A percentile compares a stretch with the other conserved stretches of the same genome.
Conservation (phyloP, 2,797 vertebrate genomes). For the Cyprinella venusta region DNA sequence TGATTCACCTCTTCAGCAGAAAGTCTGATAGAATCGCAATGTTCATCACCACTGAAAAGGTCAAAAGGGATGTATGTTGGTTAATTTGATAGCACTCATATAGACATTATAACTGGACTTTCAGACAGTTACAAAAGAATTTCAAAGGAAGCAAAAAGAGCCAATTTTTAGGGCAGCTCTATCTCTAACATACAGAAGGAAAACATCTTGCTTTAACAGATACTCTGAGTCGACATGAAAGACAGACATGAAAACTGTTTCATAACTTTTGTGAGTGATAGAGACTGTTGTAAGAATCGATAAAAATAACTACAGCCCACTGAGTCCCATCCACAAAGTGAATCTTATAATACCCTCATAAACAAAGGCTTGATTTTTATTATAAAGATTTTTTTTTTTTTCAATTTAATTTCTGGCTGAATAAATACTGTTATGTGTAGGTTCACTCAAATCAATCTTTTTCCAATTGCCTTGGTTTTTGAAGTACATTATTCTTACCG, state of each 20-base stretch:
- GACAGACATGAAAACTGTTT: background rate
- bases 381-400: background rate
- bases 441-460: background rate
- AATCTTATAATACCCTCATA: background rate
- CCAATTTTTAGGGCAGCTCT: slow-evolving; percentile 13
- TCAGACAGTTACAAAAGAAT: background rate
- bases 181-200: background rate
- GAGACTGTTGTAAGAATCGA: background rate
- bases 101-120: slow-evolving; percentile 1
- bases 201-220: background rate
- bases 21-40: slow-evolving; percentile 6
- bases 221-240: background rate
- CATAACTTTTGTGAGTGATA: background rate
- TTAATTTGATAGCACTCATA: slow-evolving; percentile 10
- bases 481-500: no score
- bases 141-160: slow-evolving; percentile 19
- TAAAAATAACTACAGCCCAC: slow-evolving; percentile 2
- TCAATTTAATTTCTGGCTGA: background rate
- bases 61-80: background rate
- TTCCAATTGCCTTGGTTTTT: background rate
- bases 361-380: background rate
- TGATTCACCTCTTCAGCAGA: slow-evolving; percentile 6
- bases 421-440: background rate
- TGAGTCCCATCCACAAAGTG: background rate
- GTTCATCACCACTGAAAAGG: slow-evolving; percentile 14